Evolutionary conservation across 1,140 invertebrate genomes (phyloP).

Genomic region (Brachionus sp.): DNA sequence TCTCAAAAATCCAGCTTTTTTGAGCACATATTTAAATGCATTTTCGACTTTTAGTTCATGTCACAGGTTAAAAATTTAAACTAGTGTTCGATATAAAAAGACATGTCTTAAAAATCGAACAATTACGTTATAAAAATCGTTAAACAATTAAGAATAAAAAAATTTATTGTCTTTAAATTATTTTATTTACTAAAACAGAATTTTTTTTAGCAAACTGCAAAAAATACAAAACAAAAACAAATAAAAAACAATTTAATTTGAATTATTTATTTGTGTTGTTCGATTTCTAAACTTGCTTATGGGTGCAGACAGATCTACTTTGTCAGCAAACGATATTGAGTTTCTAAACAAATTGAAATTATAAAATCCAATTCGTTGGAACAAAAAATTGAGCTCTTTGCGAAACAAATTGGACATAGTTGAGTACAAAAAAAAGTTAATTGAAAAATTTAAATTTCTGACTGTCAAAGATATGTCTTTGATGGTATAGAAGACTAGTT

Average conservation of each 20-base stretch:
- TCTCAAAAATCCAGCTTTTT: too few species aligned
- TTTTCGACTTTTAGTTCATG: too few species aligned
- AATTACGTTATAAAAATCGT: too few species aligned
- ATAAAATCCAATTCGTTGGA: constrained; percentile 33
- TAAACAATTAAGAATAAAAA: not conserved
- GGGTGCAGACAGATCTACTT: not conserved
- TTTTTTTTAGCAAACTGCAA: not conserved
- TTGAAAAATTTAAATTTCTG: constrained; percentile 38
- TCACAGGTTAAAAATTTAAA: too few species aligned
- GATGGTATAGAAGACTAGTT: constrained; percentile 9
- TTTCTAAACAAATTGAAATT: constrained; percentile 33
- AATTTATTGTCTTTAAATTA: not conserved
- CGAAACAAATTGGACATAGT: constrained; percentile 44
- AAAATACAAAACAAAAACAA: not conserved
- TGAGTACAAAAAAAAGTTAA: constrained; percentile 44
- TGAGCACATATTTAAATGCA: too few species aligned
- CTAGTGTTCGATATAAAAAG: too few species aligned
- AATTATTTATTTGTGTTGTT: not conserved
- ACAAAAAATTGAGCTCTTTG: constrained; percentile 26
- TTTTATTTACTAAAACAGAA: not conserved
- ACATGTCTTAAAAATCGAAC: too few species aligned
- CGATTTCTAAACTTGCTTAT: not conserved
- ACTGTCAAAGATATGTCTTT: constrained; percentile 36
- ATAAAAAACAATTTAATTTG: not conserved
- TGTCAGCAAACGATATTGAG: not conserved